Evolutionary conservation across 2,797 vertebrate species (phyloP).

Genomic region (Labroides dimidiatus): DNA sequence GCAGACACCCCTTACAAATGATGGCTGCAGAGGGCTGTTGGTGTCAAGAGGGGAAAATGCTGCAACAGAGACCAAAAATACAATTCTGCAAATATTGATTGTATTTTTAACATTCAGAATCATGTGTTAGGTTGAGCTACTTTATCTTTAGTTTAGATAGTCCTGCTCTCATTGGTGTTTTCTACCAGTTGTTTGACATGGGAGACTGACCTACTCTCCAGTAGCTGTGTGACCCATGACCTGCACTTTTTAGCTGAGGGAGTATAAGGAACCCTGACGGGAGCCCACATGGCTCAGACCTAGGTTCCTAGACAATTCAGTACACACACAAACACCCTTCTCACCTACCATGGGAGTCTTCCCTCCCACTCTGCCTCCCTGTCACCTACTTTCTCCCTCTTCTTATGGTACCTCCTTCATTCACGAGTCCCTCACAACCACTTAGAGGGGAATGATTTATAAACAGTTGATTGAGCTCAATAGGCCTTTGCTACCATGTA

Average conservation of each 20-base stretch:
- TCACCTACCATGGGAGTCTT: slow-evolving; percentile 24
- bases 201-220: slow-evolving; percentile 53
- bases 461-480: background rate
- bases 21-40: slow-evolving; percentile 8
- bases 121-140: background rate
- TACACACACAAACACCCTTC: slow-evolving; percentile 3
- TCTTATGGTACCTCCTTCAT: too few relatives aligned
- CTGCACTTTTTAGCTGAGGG: slow-evolving; percentile 41
- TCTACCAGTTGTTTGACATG: slow-evolving; percentile 47
- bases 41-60: slow-evolving; percentile 9
- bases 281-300: slow-evolving; percentile 29
- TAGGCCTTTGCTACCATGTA: background rate
- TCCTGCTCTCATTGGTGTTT: slow-evolving; percentile 35
- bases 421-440: background rate
- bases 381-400: slow-evolving; percentile 38
- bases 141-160: slow-evolving; percentile 9
- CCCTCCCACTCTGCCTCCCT: slow-evolving; percentile 14
- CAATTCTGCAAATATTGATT: background rate
- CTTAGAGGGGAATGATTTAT: slow-evolving; percentile 10
- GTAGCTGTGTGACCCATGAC: slow-evolving; percentile 61
- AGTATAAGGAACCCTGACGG: slow-evolving; percentile 41
- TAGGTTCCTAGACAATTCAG: slow-evolving; percentile 10
- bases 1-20: slow-evolving; percentile 18
- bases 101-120: background rate
- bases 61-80: background rate